Base-by-base conservation (phyloP, 2,797 vertebrate species). In the Megalops cyprinoides region DNA sequence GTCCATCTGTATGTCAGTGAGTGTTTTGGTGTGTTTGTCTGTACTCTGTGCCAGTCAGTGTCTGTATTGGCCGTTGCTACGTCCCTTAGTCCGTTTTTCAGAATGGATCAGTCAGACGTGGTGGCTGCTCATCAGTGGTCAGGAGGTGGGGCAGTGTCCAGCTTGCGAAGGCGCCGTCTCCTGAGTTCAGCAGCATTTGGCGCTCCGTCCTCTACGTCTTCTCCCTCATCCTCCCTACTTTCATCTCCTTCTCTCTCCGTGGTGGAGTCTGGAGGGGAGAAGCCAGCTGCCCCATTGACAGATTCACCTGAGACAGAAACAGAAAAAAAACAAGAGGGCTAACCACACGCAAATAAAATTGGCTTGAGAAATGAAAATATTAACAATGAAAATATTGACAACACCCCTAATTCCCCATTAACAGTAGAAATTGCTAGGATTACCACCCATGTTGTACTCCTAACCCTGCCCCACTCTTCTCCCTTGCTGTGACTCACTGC, bases 111-210 rank as follows among this genome's bases (percentile, higher is more conserved):
- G 37, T 79, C 42, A 55, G 12, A 39, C 51, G 34, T 14, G 69
- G 7, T 58, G 49, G 14, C 46, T 20, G 34, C 73, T 53, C 62
- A 83, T 97, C 95, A 97, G 84, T 95, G 95, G 71, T 95, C 93
- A 0, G 93, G 88, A 0, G 92, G 86, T 0, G 91, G 82, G 0
- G 94, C 85, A 0, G 95, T 95, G 86, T 96, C 96, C n/a, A 98
- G 88, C 85, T 98, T 98, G 1, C 96, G 96, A 42, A 99, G 96
- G 15, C 97, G 95, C 2, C 97, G 94, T 20, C 96, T 92, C 71
- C 97, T 94, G 58, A 98, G 88, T 86, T 98, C 97, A 0, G 94
- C 96, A 0, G 96, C 87, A 0, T 95, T 96, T 0, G 96, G 97
- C 73, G 97, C 97, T 0, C 92, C 95, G 0, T 91, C 92, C 2